Base-by-base conservation (phyloP, 2,888 invertebrate genomes). In the Opisthograptis luteolata region DNA sequence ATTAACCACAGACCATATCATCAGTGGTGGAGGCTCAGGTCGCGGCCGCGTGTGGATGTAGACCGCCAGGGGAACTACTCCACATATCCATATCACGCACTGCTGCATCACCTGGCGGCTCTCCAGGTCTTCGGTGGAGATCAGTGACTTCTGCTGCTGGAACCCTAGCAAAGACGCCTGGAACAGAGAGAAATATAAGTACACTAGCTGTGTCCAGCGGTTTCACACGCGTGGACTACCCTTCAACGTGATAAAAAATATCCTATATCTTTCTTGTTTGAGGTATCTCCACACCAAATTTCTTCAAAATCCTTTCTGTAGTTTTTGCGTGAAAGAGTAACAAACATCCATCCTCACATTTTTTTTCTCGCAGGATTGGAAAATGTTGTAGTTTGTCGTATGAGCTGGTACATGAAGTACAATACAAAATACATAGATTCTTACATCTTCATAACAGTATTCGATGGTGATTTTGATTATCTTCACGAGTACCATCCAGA, bases 61-160 rank as follows among this genome's bases (percentile, higher is more conserved):
- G 37, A 70, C 45, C 1, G 73, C 81, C 2, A 88, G 70, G 0
- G 89, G 89, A 1, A 65, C 59, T 17, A 67, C 64, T 0, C 81
- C 80, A 44, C 73, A 76, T 61, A 83, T 62, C 88, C 85, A 88
- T 14, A 86, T 73, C 43, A 82, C 49, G 81, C 85, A 86, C 45
- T 87, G 89, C 70, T 83, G 79, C 75, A 86, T 70, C 52, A 78
- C 13, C 55, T 73, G 72, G 49, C 73, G 73, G 19, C 64, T 66
- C 14, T 74, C 69, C 10, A 64, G 8, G 3, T 77, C 73, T 1
- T 80, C 76, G 1, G 64, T 64, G 1, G 68, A 31, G 6, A 63
- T 37, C 4, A 55, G 7, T 2, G 46, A 14, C 10, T 58, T 54
- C 3, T 68, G 60, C 5, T 68, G 20, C 10, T 36, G 46, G 12